phyloP scores from a whole-genome alignment of 2,797 vertebrate species.

The Gallinago solitaria region DNA sequence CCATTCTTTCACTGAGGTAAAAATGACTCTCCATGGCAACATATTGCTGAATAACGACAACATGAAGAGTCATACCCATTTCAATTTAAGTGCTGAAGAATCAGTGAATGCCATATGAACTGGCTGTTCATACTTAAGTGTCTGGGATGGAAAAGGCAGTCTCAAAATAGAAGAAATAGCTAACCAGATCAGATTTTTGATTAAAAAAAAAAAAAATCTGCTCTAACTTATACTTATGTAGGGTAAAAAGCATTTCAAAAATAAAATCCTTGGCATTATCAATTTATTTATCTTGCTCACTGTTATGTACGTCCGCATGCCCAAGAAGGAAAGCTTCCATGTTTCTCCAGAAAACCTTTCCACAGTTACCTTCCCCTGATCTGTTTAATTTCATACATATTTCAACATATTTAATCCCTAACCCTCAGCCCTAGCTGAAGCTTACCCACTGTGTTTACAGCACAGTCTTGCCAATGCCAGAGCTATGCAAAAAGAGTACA shows the following conservation, averaged over 20 bases:
- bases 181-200: not conserved
- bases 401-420: not conserved
- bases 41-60: not conserved
- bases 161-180: not conserved
- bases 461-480: not conserved
- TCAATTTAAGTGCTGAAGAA: not conserved
- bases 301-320: not conserved
- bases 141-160: not conserved
- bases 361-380: not conserved
- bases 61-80: not conserved
- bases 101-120: not conserved
- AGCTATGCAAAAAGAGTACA: not conserved
- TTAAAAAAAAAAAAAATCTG: not conserved
- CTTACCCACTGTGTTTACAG: not conserved
- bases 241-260: not conserved
- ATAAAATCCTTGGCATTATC: not conserved
- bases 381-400: not conserved
- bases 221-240: not conserved
- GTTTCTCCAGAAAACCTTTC: not conserved
- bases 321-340: not conserved
- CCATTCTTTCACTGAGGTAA: not conserved
- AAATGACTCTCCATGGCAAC: constrained; percentile 14
- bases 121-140: not conserved
- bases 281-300: not conserved
- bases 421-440: not conserved